A percentile compares a stretch with the other conserved stretches of the same genome.
phyloP scores from a whole-genome alignment of 2,888 invertebrate genomes.

The Rotaria socialis region DNA sequence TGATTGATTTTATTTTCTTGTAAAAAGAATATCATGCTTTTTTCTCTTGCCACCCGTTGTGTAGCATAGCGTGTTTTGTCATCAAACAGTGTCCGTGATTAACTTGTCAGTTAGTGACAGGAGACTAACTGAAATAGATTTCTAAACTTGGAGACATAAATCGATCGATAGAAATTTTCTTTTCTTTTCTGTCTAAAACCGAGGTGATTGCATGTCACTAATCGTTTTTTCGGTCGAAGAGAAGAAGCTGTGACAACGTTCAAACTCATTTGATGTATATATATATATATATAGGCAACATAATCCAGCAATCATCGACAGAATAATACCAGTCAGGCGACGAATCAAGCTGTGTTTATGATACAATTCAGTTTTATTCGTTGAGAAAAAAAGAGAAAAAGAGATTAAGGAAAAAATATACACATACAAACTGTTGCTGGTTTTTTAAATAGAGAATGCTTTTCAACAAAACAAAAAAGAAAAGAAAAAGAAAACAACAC shows the following conservation, averaged over 20 bases:
- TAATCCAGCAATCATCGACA: conserved; percentile 27
- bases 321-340: conserved; percentile 26
- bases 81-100: conserved; percentile 24
- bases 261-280: conserved; percentile 29
- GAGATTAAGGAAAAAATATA: not conserved
- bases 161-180: conserved; percentile 10
- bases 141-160: not conserved
- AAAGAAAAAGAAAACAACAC: not conserved
- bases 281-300: not conserved
- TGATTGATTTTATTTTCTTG: not conserved
- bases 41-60: not conserved
- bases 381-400: not conserved
- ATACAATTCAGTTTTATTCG: conserved; percentile 26
- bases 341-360: conserved; percentile 29
- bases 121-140: conserved; percentile 19
- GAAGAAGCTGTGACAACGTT: conserved; percentile 29
- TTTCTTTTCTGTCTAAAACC: not conserved
- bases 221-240: conserved; percentile 32
- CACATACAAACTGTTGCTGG: conserved; percentile 28
- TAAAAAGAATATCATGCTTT: not conserved
- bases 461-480: not conserved
- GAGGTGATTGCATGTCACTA: conserved; percentile 35
- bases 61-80: conserved; percentile 30
- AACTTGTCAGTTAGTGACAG: conserved; percentile 32
- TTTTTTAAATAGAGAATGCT: not conserved